phyloP scores from a whole-genome alignment of 1,140 invertebrate species.

The Elymnias hypermnestra region DNA sequence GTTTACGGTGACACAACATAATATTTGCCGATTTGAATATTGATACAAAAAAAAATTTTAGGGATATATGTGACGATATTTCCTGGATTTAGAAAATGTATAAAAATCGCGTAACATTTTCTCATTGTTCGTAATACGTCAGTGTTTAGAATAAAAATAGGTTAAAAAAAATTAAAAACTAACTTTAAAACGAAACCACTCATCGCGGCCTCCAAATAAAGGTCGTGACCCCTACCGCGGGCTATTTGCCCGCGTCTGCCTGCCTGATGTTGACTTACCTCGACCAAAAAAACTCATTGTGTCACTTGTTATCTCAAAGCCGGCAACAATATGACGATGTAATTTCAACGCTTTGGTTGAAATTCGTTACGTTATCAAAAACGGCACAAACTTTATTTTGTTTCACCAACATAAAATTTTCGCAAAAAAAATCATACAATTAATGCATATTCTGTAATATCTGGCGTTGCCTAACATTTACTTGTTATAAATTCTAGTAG shows the following conservation, averaged over 20 bases:
- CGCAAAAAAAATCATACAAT: too few species aligned
- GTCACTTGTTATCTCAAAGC: slow-evolving; percentile 43
- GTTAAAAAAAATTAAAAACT: slow-evolving; percentile 28
- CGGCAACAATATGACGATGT: slow-evolving; percentile 16
- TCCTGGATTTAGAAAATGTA: too few species aligned
- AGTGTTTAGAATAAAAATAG: slow-evolving; percentile 16
- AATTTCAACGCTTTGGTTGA: slow-evolving; percentile 18
- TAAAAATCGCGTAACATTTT: too few species aligned
- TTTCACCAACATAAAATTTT: too few species aligned
- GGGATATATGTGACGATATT: too few species aligned
- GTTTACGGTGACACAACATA: too few species aligned
- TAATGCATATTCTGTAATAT: too few species aligned
- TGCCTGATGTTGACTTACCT: slow-evolving; percentile 45
- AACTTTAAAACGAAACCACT: slow-evolving; percentile 28
- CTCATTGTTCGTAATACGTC: neutral
- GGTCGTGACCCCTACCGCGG: slow-evolving; percentile 57
- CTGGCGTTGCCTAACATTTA: too few species aligned
- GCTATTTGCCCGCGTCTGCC: slow-evolving; percentile 51
- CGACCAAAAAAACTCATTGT: slow-evolving; percentile 57
- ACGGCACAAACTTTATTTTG: too few species aligned
- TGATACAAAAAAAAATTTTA: too few species aligned
- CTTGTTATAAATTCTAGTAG: too few species aligned
- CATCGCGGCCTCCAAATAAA: slow-evolving; percentile 47
- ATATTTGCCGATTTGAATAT: too few species aligned
- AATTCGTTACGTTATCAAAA: slow-evolving; percentile 22